Evolutionary conservation across 2,113 vertebrate genomes (phyloP).

Genomic region (Halichoerus grypus): DNA sequence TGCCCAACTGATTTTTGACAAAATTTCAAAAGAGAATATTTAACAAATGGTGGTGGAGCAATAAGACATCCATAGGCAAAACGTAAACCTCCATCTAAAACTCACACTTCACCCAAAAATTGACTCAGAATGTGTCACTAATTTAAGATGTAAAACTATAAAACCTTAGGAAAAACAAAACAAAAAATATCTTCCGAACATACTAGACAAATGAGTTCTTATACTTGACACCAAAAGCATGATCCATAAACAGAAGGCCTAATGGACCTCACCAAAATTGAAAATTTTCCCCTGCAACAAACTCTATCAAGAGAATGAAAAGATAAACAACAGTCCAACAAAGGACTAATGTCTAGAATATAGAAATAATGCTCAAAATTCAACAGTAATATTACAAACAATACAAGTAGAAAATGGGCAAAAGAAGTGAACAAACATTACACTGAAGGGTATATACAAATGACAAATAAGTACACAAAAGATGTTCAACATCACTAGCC

Average conservation of each 20-base stretch:
- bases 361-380: not conserved
- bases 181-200: not conserved
- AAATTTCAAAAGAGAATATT: constrained; percentile 7
- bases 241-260: not conserved
- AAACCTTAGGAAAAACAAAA: not conserved
- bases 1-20: not conserved
- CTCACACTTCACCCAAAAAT: not conserved
- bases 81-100: not conserved
- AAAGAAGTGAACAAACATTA: not conserved
- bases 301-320: not conserved
- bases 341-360: not conserved
- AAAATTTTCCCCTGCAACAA: not conserved
- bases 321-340: not conserved
- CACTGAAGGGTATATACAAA: not conserved
- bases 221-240: not conserved
- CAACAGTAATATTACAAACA: not conserved
- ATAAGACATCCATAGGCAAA: not conserved
- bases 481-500: not conserved
- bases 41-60: not conserved
- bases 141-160: not conserved
- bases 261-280: not conserved
- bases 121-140: not conserved
- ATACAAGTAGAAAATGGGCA: not conserved
- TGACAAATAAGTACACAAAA: not conserved
- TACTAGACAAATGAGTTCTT: not conserved